Conservation (phyloP, 2,113 vertebrate species). For the Bungarus multicinctus region DNA sequence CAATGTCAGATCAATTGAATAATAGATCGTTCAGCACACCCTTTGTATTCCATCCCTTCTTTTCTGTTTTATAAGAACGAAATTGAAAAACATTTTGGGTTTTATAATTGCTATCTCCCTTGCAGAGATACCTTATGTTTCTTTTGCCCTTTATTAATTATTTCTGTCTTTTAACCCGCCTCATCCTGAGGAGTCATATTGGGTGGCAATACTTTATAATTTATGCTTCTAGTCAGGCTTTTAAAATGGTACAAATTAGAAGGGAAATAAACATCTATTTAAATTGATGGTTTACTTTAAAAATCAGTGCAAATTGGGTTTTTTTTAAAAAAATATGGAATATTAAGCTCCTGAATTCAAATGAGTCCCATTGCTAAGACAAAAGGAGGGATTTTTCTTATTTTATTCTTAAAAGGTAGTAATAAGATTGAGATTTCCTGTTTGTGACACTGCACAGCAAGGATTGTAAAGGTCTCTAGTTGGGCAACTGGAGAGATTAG, state of each 20-base stretch:
- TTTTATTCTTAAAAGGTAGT: background rate
- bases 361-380: background rate
- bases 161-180: conserved; percentile 11
- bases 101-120: background rate
- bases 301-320: background rate
- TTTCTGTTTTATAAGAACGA: background rate
- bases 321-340: background rate
- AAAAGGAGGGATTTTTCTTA: background rate
- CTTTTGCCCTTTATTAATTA: conserved; percentile 33
- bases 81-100: background rate
- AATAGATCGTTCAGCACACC: background rate
- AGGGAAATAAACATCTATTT: background rate
- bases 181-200: conserved; percentile 24
- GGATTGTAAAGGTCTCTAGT: background rate
- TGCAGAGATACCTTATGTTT: conserved; percentile 15
- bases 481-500: background rate
- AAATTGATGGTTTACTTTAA: background rate
- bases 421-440: background rate
- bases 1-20: background rate
- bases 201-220: conserved; percentile 26
- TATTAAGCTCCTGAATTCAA: background rate
- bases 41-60: background rate
- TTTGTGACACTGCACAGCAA: background rate
- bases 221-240: conserved; percentile 4
- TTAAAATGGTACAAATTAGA: background rate